Base-by-base conservation (phyloP, 2,113 vertebrate species). In the Cynopterus brachyotis region DNA sequence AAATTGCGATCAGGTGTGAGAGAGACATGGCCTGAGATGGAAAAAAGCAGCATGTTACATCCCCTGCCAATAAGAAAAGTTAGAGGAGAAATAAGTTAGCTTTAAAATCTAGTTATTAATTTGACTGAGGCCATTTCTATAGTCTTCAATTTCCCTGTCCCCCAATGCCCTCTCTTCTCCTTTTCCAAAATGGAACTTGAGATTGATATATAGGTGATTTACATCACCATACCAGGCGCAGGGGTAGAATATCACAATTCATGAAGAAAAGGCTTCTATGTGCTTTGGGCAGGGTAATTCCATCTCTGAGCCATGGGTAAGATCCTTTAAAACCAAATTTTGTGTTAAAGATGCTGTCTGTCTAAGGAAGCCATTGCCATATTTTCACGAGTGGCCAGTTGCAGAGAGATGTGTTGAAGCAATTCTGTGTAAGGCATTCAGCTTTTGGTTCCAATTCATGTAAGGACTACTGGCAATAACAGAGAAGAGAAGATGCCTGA, bases 71-170 rank as follows among this genome's bases (percentile, higher is more conserved):
- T 13, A 37, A 59, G 50, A 32, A 87, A 75, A 88, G 55, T 10
- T 32, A 40, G 30, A 83, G 40, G 75, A 94, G 70, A 91, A 80
- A 69, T 19, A 20, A 69, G 17, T 87, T 30, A 30, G 10, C 35
- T 70, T 59, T 42, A 30, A 35, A 72, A 50, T 35, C 8, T 7
- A 37, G 32, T 70, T 69, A 75, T 57, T 3, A n/a, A 47, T 75
- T 83, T 84, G 64, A 5, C 9, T 64, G 60, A 85, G 40, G 40
- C 2, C 66, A 55, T 40, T 76, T 82, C 79, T 78, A 6, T 45
- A 26, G 45, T 53, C 37, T 66, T 32, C 35, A 40, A 2, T 15
- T 6, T 5, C 2, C 1, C 13, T 3, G 20, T 1, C 4, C 16
- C 1, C 28, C 6, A 20, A n/a, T 55, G 6, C 3, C 10, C 11